These are phyloP conservation scores for Enteromius anoplus DNA, from an alignment of 2,797 vertebrate genomes.

Conservation along the genomic window DNA sequence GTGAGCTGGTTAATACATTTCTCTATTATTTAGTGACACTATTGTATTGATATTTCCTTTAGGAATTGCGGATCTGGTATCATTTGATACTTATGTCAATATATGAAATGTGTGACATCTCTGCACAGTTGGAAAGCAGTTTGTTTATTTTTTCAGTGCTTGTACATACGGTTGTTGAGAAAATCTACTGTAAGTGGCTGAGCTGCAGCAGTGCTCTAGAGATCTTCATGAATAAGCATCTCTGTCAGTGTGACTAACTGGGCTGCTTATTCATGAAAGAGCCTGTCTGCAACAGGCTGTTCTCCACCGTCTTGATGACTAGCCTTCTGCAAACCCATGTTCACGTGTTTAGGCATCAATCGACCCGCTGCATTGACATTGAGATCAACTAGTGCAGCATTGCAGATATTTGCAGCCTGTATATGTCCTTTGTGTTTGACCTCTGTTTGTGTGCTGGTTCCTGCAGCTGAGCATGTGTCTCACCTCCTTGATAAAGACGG, in stretches of 20 bases:
- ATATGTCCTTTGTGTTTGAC: background rate
- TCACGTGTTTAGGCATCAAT: constrained; percentile 51
- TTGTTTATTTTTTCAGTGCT: constrained; percentile 40
- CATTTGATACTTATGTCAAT: constrained; percentile 14
- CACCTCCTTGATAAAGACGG: constrained; percentile 83
- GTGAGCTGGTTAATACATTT: background rate
- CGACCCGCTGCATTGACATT: constrained; percentile 34
- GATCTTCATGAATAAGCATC: constrained; percentile 66
- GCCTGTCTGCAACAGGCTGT: constrained; percentile 39
- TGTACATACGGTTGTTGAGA: constrained; percentile 5
- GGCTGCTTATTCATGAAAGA: constrained; percentile 63
- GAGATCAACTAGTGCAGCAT: constrained; percentile 32
- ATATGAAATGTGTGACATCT: constrained; percentile 17
- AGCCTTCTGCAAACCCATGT: constrained; percentile 8
- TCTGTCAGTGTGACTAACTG: constrained; percentile 62
- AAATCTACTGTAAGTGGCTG: background rate
- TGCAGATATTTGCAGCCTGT: constrained; percentile 16
- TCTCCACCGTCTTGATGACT: constrained; percentile 10
- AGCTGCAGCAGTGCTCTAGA: constrained; percentile 36
- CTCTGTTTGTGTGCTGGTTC: constrained; percentile 40
- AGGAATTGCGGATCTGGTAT: background rate
- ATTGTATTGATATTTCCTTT: constrained; percentile 13
- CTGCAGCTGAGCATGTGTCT: constrained; percentile 87
- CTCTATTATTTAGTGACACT: background rate
- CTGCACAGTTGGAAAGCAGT: constrained; percentile 9